A percentile compares a stretch with the other conserved stretches of the same genome.
Conservation (phyloP, 2,797 vertebrate species). For the Mormyrops attenuatus region DNA sequence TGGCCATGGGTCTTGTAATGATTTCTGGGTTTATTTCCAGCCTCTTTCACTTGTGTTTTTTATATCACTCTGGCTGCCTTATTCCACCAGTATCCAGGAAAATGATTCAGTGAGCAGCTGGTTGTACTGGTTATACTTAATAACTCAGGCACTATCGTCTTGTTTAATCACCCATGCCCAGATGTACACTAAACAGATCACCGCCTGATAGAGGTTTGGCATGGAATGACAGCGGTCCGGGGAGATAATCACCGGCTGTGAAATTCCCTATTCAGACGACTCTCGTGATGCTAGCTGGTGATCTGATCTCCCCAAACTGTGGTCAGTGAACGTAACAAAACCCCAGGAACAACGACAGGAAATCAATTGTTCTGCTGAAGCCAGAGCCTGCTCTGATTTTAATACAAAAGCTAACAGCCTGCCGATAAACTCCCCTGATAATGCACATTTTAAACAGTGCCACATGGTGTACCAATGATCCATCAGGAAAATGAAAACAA, state of each 20-base stretch:
- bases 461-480: background rate
- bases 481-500: background rate
- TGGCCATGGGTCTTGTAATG: background rate
- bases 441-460: background rate
- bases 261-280: background rate
- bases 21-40: background rate
- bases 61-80: background rate
- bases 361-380: conserved; percentile 14
- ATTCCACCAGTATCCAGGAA: background rate
- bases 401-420: background rate
- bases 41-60: background rate
- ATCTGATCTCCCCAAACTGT: conserved; percentile 4
- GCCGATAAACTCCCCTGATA: conserved; percentile 1
- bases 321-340: background rate
- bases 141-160: background rate
- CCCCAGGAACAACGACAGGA: background rate
- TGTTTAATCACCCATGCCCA: conserved; percentile 2
- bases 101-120: conserved; percentile 15
- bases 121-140: background rate
- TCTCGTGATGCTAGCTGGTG: background rate
- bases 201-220: background rate
- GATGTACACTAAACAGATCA: conserved; percentile 10
- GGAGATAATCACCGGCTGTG: background rate
- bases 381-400: background rate
- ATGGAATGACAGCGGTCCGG: background rate